These are phyloP conservation scores for Dendronephthya gigantea DNA, from an alignment of 64 coral and sea anemone genomes.

Conservation along the genomic window DNA sequence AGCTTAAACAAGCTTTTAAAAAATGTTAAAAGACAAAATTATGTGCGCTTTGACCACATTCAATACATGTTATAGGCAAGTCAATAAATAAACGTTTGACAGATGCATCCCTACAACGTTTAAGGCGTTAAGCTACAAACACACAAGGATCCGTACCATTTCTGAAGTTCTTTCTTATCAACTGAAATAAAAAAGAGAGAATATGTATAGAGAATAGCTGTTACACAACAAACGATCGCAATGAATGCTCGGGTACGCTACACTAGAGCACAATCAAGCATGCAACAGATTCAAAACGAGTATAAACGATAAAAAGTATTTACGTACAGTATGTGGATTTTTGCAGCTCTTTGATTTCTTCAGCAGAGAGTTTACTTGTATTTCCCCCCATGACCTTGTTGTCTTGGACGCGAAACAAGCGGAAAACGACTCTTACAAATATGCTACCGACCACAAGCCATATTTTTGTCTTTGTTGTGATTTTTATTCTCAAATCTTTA, in stretches of 20 bases:
- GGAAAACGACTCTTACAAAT: not conserved
- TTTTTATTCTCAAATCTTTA: not conserved
- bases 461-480: constrained; percentile 12
- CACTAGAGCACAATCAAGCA: not conserved
- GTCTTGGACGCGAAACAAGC: not conserved
- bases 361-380: constrained; percentile 81
- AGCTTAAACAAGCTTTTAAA: not conserved
- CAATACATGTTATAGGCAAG: not conserved
- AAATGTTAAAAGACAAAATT: not conserved
- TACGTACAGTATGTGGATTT: constrained; percentile 93
- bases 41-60: not conserved
- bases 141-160: constrained; percentile 41
- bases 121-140: not conserved
- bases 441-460: not conserved
- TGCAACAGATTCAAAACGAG: not conserved
- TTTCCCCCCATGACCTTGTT: constrained; percentile 62
- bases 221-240: not conserved
- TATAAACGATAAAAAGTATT: constrained; percentile 21
- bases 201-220: constrained; percentile 31
- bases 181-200: constrained; percentile 41
- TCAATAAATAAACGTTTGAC: not conserved
- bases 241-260: not conserved
- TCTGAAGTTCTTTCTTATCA: constrained; percentile 98
- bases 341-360: constrained; percentile 81
- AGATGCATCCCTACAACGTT: not conserved